These are phyloP conservation scores for Drosophila sordidapex DNA, from an alignment of 2,888 invertebrate genomes.

Conservation along the genomic window DNA sequence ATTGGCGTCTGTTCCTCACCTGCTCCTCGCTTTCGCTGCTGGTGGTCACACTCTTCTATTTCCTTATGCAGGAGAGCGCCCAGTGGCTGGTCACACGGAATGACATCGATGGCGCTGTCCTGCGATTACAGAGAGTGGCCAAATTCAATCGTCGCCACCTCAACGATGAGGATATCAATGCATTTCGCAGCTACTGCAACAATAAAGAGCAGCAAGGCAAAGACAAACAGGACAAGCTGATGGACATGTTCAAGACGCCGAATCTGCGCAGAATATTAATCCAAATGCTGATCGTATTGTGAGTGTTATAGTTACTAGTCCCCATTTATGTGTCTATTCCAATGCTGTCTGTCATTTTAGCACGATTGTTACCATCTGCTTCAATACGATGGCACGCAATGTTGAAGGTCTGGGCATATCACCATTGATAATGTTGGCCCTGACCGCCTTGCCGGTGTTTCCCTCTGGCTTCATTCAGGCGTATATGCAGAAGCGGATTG, in stretches of 20 bases:
- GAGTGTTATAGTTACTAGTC: conserved; percentile 66
- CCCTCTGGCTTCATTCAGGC: conserved; percentile 84
- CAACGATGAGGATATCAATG: conserved; percentile 73
- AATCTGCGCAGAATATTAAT: conserved; percentile 85
- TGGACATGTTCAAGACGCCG: conserved; percentile 86
- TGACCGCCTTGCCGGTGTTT: conserved; percentile 86
- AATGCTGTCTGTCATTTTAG: conserved; percentile 71
- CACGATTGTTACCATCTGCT: conserved; percentile 86
- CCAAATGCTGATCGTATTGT: conserved; percentile 87
- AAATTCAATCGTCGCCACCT: conserved; percentile 85
- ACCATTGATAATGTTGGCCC: conserved; percentile 86
- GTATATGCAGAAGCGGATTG: conserved; percentile 74
- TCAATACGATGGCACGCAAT: conserved; percentile 86
- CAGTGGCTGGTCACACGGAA: conserved; percentile 87
- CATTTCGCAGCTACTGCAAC: conserved; percentile 66
- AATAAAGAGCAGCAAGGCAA: conserved; percentile 30
- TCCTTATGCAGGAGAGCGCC: conserved; percentile 86
- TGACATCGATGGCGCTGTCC: conserved; percentile 85
- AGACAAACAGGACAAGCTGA: conserved; percentile 42
- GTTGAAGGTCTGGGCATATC: conserved; percentile 86
- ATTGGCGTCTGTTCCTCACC: conserved; percentile 86
- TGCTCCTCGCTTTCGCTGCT: conserved; percentile 85
- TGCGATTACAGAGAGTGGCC: conserved; percentile 85
- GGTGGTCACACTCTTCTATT: conserved; percentile 85
- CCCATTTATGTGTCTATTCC: not conserved